Conservation (phyloP, 2,797 vertebrate genomes). For the Sebastiscus albofasciatus region DNA sequence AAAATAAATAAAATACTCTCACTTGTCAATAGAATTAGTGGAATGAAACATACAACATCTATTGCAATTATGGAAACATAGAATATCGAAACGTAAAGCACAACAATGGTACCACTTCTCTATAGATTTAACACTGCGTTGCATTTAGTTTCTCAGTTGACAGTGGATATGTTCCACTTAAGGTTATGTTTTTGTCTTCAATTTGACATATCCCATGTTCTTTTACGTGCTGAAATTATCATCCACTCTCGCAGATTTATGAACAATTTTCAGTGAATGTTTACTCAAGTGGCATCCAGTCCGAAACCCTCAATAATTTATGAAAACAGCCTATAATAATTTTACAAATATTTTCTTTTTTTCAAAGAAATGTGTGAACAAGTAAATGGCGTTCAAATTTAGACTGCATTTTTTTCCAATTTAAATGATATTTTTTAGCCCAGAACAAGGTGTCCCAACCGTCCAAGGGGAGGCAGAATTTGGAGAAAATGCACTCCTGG, state of each 20-base stretch:
- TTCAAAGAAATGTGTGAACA: too few relatives aligned
- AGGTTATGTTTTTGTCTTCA: not conserved
- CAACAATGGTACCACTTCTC: not conserved
- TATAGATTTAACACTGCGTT: not conserved
- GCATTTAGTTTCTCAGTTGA: not conserved
- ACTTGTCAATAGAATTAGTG: not conserved
- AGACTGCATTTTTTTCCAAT: too few relatives aligned
- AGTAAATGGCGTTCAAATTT: too few relatives aligned
- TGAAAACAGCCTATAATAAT: too few relatives aligned
- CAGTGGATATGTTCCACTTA: not conserved
- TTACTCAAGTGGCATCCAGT: too few relatives aligned
- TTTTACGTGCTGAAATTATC: not conserved
- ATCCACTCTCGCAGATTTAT: not conserved
- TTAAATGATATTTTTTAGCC: too few relatives aligned
- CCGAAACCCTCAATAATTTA: too few relatives aligned
- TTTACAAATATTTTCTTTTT: too few relatives aligned
- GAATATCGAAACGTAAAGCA: not conserved
- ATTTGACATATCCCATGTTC: not conserved
- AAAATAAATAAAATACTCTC: conserved; percentile 3
- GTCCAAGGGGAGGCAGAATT: too few relatives aligned
- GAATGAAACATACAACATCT: not conserved
- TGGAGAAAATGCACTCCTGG: too few relatives aligned
- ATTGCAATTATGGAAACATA: not conserved
- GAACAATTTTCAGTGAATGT: not conserved
- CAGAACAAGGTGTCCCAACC: too few relatives aligned